These are phyloP conservation scores for Malthinus flaveolus DNA, from an alignment of 2,888 invertebrate genomes.

Conservation along the genomic window DNA sequence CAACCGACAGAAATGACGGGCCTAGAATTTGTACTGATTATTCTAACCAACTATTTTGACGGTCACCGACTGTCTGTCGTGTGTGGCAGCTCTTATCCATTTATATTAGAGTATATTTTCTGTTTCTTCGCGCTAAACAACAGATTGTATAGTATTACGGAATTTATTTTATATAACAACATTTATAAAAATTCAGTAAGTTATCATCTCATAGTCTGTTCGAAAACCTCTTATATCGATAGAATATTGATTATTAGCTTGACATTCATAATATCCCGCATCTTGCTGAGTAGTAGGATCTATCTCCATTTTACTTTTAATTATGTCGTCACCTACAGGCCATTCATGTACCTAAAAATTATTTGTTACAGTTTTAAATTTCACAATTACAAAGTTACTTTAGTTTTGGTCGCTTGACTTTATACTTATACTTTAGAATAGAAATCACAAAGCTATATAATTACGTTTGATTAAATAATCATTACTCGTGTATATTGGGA, in stretches of 20 bases:
- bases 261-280: conserved; percentile 72
- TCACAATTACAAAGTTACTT: no score
- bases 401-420: no score
- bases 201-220: conserved; percentile 59
- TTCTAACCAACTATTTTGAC: no score
- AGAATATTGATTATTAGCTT: conserved; percentile 72
- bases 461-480: no score
- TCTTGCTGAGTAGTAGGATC: conserved; percentile 74
- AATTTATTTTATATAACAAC: neutral
- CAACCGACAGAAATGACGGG: no score
- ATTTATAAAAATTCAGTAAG: conserved; percentile 19
- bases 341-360: conserved; percentile 66
- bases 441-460: no score
- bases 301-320: conserved; percentile 75
- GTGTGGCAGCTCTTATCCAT: no score
- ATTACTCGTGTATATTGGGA: no score
- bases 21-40: no score
- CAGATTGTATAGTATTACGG: neutral
- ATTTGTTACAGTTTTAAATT: no score
- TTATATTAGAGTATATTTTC: neutral
- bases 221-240: conserved; percentile 69
- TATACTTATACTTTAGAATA: no score
- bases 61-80: no score
- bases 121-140: neutral
- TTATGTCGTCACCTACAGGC: conserved; percentile 65